Conservation (phyloP, 2,888 invertebrate species). For the Pyrrhosoma nymphula region DNA sequence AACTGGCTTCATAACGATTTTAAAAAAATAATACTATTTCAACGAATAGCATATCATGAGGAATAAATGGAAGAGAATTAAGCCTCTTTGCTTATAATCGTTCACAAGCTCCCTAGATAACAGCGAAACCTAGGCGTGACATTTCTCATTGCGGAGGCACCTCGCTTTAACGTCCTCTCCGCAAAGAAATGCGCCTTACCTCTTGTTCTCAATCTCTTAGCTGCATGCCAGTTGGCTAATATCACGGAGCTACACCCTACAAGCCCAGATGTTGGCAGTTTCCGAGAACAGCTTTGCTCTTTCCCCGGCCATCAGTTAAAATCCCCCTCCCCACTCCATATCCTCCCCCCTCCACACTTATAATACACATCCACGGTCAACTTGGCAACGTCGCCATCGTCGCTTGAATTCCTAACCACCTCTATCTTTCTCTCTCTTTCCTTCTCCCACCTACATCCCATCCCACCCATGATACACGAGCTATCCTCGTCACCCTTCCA, state of each 20-base stretch:
- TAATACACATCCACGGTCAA: constrained; percentile 41
- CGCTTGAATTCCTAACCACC: constrained; percentile 64
- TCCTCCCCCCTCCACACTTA: not conserved
- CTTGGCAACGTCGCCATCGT: constrained; percentile 53
- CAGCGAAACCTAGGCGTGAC: not conserved
- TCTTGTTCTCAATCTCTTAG: not conserved
- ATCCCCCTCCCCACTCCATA: not conserved
- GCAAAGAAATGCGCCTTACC: not conserved
- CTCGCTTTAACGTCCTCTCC: not conserved
- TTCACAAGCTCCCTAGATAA: not conserved
- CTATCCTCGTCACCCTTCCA: not conserved
- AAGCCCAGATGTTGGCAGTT: constrained; percentile 62
- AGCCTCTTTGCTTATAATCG: too few relatives aligned
- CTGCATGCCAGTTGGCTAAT: constrained; percentile 61
- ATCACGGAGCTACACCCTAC: constrained; percentile 40
- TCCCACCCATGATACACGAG: not conserved
- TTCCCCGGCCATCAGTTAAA: not conserved
- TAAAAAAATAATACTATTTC: too few relatives aligned
- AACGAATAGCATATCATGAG: too few relatives aligned
- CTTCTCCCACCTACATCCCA: not conserved
- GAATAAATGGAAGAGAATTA: too few relatives aligned
- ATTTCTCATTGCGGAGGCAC: not conserved
- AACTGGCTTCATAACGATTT: too few relatives aligned
- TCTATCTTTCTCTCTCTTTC: constrained; percentile 16
- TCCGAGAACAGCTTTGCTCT: constrained; percentile 40